Evolutionary conservation across 2,113 vertebrate species (phyloP).

Genomic region (Sinocyclocheilus rhinocerous): DNA sequence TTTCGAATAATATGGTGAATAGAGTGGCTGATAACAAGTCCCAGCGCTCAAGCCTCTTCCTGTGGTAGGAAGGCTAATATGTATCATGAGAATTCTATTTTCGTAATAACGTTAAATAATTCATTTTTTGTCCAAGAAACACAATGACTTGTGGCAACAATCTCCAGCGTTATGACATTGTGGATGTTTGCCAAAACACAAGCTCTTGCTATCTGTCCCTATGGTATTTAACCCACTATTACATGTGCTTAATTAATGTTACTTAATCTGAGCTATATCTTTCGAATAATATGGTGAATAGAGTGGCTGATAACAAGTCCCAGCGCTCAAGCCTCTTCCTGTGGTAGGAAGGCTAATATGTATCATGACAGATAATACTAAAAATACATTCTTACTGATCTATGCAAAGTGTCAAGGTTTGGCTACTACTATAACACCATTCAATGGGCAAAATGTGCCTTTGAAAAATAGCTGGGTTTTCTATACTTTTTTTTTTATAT

Average conservation of each 20-base stretch:
- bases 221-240: neutral
- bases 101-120: conserved; percentile 23
- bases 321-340: neutral
- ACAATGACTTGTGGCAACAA: conserved; percentile 4
- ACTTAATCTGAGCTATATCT: neutral
- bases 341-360: neutral
- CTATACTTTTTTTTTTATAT: neutral
- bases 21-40: neutral
- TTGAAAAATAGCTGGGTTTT: neutral
- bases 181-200: conserved; percentile 6
- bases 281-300: neutral
- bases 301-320: neutral
- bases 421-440: neutral
- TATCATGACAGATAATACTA: neutral
- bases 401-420: neutral
- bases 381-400: neutral
- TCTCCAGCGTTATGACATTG: neutral
- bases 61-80: too few species aligned
- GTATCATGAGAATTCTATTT: conserved; percentile 31
- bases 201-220: neutral
- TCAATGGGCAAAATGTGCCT: too few species aligned
- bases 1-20: neutral
- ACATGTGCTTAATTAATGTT: neutral
- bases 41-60: neutral
- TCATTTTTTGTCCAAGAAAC: neutral